These are phyloP conservation scores for Polymixis flavicincta DNA, from an alignment of 2,888 invertebrate species.

Conservation along the genomic window DNA sequence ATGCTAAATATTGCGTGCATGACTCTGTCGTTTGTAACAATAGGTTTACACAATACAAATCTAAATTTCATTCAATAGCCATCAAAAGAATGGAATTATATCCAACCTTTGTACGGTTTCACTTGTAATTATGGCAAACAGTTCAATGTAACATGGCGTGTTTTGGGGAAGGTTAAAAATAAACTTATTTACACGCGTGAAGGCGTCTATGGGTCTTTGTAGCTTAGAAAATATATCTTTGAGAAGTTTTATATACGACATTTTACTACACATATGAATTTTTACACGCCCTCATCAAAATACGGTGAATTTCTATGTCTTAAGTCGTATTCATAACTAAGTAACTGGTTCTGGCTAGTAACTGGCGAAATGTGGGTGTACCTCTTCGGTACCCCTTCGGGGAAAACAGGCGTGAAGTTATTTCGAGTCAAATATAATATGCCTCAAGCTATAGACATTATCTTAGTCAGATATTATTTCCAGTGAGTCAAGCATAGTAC, in stretches of 20 bases:
- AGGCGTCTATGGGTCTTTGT: conserved; percentile 6
- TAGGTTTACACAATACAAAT: conserved; percentile 58
- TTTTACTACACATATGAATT: background rate
- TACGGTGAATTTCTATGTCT: background rate
- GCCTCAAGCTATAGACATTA: background rate
- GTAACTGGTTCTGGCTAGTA: background rate
- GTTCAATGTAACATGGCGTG: conserved; percentile 64
- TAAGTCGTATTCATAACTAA: background rate
- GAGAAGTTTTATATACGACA: background rate
- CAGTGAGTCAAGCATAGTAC: background rate
- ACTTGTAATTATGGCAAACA: conserved; percentile 68
- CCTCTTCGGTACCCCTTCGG: background rate
- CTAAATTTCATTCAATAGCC: conserved; percentile 64
- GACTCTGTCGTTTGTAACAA: conserved; percentile 58
- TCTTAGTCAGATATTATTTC: no score
- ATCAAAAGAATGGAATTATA: conserved; percentile 55
- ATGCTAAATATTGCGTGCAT: conserved; percentile 70
- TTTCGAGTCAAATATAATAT: background rate
- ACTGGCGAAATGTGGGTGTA: background rate
- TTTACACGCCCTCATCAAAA: background rate
- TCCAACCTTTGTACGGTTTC: conserved; percentile 55
- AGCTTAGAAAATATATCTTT: background rate
- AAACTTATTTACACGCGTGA: conserved; percentile 48
- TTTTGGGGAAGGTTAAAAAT: conserved; percentile 51
- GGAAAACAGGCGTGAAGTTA: background rate